These are phyloP conservation scores for Tragelaphus scriptus DNA, from an alignment of 2,113 vertebrate genomes.

Conservation along the genomic window DNA sequence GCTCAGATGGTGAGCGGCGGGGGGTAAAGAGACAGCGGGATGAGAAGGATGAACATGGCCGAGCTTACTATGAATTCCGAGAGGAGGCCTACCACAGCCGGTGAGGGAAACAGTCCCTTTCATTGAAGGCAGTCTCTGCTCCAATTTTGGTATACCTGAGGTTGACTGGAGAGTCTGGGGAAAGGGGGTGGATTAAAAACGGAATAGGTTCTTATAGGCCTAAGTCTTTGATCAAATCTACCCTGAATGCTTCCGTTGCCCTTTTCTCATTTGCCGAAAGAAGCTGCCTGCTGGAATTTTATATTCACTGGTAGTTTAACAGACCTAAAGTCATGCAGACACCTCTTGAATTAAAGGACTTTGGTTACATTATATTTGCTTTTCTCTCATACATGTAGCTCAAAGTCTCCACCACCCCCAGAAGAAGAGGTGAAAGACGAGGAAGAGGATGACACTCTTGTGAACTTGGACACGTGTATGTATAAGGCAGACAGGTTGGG, in stretches of 20 bases:
- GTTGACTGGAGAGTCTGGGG: constrained; percentile 11
- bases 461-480: constrained; percentile 88
- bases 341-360: not conserved
- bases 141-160: not conserved
- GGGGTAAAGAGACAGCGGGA: constrained; percentile 76
- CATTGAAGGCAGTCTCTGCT: constrained; percentile 32
- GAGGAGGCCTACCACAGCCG: constrained; percentile 93
- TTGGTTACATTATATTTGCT: constrained; percentile 1
- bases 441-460: constrained; percentile 80
- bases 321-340: not conserved
- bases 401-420: constrained; percentile 84
- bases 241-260: not conserved
- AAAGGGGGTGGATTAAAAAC: constrained; percentile 41
- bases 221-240: not conserved
- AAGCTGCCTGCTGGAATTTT: constrained; percentile 38
- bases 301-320: not conserved
- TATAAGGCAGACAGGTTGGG: constrained; percentile 20
- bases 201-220: constrained; percentile 15
- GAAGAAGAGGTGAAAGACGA: constrained; percentile 77
- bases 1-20: constrained; percentile 69
- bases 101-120: constrained; percentile 71
- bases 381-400: constrained; percentile 70
- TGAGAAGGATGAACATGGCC: constrained; percentile 76
- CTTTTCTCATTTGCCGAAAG: not conserved
- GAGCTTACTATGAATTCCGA: constrained; percentile 92